Evolutionary conservation across 2,797 vertebrate species (phyloP), one percentile per base, ranked within the genome.

Genomic region (Aulostomus chinensis): DNA sequence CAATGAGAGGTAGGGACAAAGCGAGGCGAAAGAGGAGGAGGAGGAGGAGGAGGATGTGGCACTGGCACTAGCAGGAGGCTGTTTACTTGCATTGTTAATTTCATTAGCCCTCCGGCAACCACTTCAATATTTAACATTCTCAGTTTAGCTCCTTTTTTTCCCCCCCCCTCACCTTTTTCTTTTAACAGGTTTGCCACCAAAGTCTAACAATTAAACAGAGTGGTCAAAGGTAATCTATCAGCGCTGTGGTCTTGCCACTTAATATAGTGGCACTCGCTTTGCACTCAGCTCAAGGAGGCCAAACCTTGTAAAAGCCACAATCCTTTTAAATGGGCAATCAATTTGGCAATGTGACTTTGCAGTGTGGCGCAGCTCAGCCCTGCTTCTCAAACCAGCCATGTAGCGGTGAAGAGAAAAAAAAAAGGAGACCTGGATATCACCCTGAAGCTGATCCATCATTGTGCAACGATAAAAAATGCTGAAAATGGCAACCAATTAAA

Each of bases 11-110:
- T 45, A 62, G 83, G 74, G 76, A 78, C 69, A 58, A 46, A 63
- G 68, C 22, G 12, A 76, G 63, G 65, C 35, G n/a, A n/a, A n/a
- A 45, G 22, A 45, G 58, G 31, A 40, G 45, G 41, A 41, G 34
- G 48, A 42, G 37, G 33, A 56, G 39, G 62, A 74, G 75, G 58
- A 78, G 68, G 63, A 71, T 54, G 75, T 72, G 66, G 62, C 62
- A 15, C 46, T 64, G 43, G 57, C 59, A 76, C 74, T 83, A 45
- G 73, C 59, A 72, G 42, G 33, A 73, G 73, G 75, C 74, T 88
- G 85, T 91, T 89, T 90, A 89, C 81, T 83, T 89, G 88, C 84
- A 91, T 90, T 88, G 88, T 89, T 90, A 89, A 90, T 90, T 91
- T 84, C 86, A 90, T 90, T 88, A 90, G 80, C 85, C 88, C 81